Evolutionary conservation across 2,888 invertebrate genomes (phyloP), one percentile per base, ranked within the genome.

Genomic region (Aromia moschata): DNA sequence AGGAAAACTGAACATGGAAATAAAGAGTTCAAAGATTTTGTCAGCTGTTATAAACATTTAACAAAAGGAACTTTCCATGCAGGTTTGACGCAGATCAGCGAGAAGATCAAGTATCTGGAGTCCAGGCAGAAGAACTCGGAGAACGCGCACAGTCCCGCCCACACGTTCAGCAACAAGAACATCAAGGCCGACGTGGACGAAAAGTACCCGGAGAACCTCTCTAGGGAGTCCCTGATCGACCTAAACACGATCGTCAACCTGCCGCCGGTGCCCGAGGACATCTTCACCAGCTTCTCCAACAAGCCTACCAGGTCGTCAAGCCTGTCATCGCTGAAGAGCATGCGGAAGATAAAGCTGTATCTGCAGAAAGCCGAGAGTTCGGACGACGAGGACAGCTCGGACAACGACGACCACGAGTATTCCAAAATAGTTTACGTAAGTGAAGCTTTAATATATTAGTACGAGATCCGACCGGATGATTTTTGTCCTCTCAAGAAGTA

Each of bases 181-280:
- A 77, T 77, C 60, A 80, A 79, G 58, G 77, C 77, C n/a, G 81
- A 82, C 56, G 68, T 82, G 1, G 80, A 82, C 59, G 82, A 82
- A 69, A 82, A 81, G 66, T 83, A 82, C 71, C 83, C 83, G 0
- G 82, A 82, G 62, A 81, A 80, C 69, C 75, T 80, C 70, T 81
- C 82, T 1, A 73, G 78, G 31, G 82, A 82, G 59, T 82, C 82
- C 2, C 67, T 81, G 12, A 80, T 82, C 16, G 82, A 82, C 67
- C 68, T 82, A 14, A 79, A 79, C 60, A 79, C 74, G 53, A 78
- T 81, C 1, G 74, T 76, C 0, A 82, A 81, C 71, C 70, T 83
- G 46, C 81, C 82, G 1, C 76, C 82, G 1, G 82, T 83, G 0
- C 83, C 82, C 0, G 83, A 83, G 72, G 82, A 82, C 62, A 81